A percentile compares a stretch with the other conserved stretches of the same genome.
Evolutionary conservation across 2,797 vertebrate genomes (phyloP).

Genomic region (Spatula clypeata): DNA sequence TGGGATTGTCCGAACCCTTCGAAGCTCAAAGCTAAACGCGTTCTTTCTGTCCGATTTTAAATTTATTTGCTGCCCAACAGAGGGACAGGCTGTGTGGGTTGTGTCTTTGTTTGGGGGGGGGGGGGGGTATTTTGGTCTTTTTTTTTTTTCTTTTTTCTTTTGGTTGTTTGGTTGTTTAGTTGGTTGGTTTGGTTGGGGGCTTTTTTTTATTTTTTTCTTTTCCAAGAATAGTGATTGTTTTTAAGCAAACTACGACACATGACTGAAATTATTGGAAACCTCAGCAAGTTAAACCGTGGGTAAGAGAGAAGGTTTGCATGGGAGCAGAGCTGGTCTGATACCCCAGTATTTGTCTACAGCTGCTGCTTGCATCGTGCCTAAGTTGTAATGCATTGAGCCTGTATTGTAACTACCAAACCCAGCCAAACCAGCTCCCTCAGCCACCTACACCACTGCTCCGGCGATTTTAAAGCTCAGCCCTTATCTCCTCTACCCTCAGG

Average conservation of each 20-base stretch:
- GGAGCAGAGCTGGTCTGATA: not conserved
- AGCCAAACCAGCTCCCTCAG: slow-evolving; percentile 47
- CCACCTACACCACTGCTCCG: slow-evolving; percentile 32
- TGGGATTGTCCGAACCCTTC: slow-evolving; percentile 34
- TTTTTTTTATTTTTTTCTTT: not conserved
- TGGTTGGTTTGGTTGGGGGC: too few species aligned
- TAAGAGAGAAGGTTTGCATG: not conserved
- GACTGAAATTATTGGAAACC: slow-evolving; percentile 23
- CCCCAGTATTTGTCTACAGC: not conserved
- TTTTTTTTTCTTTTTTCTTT: not conserved
- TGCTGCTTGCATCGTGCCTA: slow-evolving; percentile 12
- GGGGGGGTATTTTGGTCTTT: not conserved
- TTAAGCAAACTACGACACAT: not conserved
- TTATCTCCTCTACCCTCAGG: slow-evolving; percentile 42
- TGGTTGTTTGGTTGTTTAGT: not conserved
- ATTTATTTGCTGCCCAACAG: not conserved
- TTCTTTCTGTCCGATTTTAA: slow-evolving; percentile 39
- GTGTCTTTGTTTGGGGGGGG: not conserved
- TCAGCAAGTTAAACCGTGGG: slow-evolving; percentile 39
- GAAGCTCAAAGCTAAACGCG: slow-evolving; percentile 55
- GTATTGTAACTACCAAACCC: slow-evolving; percentile 35
- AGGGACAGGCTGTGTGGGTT: not conserved
- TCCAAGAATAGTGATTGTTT: not conserved
- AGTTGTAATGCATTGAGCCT: slow-evolving; percentile 52
- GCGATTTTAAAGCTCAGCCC: slow-evolving; percentile 54